phyloP scores from a whole-genome alignment of 2,888 invertebrate genomes.

The Pachymerium ferrugineum region DNA sequence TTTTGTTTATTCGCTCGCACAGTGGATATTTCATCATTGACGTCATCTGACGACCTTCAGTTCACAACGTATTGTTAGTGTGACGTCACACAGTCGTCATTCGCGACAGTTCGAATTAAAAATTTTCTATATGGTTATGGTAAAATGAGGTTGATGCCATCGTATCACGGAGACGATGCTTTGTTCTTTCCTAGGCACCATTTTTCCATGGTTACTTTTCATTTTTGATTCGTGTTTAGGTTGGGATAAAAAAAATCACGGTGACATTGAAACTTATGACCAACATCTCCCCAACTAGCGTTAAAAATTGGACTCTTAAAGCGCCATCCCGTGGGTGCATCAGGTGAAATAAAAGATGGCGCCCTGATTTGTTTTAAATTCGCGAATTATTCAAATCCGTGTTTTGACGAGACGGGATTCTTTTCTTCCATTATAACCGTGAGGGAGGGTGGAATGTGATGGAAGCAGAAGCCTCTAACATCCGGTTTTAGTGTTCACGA shows the following conservation, averaged over 20 bases:
- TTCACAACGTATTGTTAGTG: background rate
- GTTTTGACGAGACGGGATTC: background rate
- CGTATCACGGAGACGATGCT: too few species aligned
- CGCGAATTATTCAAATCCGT: background rate
- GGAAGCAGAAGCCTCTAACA: background rate
- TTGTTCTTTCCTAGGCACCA: too few species aligned
- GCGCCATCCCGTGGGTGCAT: too few species aligned
- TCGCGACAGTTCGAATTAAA: background rate
- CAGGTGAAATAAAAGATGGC: too few species aligned
- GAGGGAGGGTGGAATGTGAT: background rate
- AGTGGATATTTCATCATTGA: background rate
- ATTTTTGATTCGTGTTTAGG: too few species aligned
- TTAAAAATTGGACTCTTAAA: too few species aligned
- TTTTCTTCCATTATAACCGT: background rate
- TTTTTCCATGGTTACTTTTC: too few species aligned
- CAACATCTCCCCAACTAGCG: too few species aligned
- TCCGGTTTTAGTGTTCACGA: background rate
- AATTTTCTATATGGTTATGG: background rate
- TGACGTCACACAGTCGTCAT: background rate
- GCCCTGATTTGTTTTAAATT: too few species aligned
- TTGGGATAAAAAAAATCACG: too few species aligned
- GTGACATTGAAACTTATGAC: too few species aligned
- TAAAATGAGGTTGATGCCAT: too few species aligned
- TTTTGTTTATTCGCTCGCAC: background rate
- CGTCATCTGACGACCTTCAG: background rate